These are phyloP conservation scores for Thereva nobilitata DNA, from an alignment of 2,888 invertebrate species.

Conservation along the genomic window DNA sequence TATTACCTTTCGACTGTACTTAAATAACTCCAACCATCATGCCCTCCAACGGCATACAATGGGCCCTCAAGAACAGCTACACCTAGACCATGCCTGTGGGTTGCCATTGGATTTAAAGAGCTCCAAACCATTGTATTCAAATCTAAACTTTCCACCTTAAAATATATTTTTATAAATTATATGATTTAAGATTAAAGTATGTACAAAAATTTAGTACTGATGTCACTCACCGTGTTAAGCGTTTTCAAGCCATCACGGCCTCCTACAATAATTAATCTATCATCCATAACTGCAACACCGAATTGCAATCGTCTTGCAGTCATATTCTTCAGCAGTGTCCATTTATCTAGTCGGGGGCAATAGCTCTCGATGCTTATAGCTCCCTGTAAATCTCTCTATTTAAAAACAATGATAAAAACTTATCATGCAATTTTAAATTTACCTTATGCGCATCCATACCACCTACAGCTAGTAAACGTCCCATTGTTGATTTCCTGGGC, in stretches of 20 bases:
- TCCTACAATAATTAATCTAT: constrained; percentile 82
- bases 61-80: constrained; percentile 78
- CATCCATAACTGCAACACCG: constrained; percentile 82
- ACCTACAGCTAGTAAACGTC: constrained; percentile 83
- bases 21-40: constrained; percentile 87
- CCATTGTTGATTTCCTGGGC: constrained; percentile 90
- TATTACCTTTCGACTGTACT: constrained; percentile 81
- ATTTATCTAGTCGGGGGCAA: constrained; percentile 56
- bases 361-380: constrained; percentile 90
- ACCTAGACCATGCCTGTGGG: constrained; percentile 81
- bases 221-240: constrained; percentile 71
- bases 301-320: constrained; percentile 76
- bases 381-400: constrained; percentile 58
- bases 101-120: constrained; percentile 83
- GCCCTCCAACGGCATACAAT: constrained; percentile 92
- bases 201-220: too few relatives aligned
- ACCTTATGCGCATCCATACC: constrained; percentile 90
- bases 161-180: constrained; percentile 6
- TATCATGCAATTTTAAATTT: constrained; percentile 10
- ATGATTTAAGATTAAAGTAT: not conserved
- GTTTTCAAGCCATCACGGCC: constrained; percentile 94
- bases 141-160: constrained; percentile 81
- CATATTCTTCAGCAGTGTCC: constrained; percentile 57
- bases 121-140: constrained; percentile 80
- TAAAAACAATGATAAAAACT: not conserved